Evolutionary conservation across 2,113 vertebrate species (phyloP).

Genomic region (Lethenteron camtschaticum): DNA sequence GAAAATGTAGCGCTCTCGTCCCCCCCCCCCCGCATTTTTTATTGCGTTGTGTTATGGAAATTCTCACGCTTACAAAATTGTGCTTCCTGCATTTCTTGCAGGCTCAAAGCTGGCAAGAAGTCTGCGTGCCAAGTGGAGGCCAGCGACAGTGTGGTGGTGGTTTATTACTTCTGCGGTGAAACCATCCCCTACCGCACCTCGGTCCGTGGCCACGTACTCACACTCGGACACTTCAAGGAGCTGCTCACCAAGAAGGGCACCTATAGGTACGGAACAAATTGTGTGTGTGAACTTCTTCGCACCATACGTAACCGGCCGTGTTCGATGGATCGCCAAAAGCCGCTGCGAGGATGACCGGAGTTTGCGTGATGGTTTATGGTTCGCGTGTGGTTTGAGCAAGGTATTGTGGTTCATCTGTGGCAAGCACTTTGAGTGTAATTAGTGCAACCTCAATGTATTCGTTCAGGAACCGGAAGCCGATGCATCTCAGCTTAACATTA

Average conservation of each 20-base stretch:
- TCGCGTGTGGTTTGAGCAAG: background rate
- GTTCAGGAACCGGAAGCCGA: too few species aligned
- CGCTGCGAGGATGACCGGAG: background rate
- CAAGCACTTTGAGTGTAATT: background rate
- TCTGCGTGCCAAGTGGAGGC: background rate
- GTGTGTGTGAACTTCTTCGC: background rate
- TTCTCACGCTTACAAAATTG: background rate
- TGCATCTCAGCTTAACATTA: too few species aligned
- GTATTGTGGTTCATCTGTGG: background rate
- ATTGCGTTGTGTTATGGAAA: background rate
- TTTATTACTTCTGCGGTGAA: slow-evolving; percentile 3
- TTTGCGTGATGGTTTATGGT: too few species aligned
- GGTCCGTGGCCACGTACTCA: background rate
- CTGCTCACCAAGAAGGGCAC: slow-evolving; percentile 3
- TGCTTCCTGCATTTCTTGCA: too few species aligned
- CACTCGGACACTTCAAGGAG: slow-evolving; percentile 4
- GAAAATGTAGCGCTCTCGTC: background rate
- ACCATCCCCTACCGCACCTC: slow-evolving; percentile 1
- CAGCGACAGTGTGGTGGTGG: background rate
- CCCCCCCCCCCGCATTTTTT: background rate
- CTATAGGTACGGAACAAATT: background rate
- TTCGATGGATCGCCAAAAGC: background rate
- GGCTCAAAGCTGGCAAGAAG: background rate
- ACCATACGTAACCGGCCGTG: background rate
- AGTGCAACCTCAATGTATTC: background rate